phyloP scores from a whole-genome alignment of 2,113 vertebrate species.

The Addax nasomaculatus region DNA sequence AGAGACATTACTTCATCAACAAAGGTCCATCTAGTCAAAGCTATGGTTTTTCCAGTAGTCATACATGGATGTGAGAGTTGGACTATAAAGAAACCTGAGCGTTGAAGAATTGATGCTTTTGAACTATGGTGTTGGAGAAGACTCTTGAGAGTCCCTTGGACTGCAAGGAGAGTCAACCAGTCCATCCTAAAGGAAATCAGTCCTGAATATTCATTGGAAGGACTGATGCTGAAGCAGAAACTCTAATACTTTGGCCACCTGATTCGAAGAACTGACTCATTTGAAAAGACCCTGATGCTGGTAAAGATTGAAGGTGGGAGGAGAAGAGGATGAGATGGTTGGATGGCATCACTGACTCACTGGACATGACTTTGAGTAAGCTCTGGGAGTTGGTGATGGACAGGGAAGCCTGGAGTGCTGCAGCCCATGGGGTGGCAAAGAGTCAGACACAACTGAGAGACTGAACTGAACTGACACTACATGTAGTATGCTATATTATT shows the following conservation, averaged over 20 bases:
- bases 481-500: background rate
- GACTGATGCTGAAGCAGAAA: background rate
- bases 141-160: background rate
- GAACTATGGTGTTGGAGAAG: background rate
- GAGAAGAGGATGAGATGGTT: background rate
- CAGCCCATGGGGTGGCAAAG: background rate
- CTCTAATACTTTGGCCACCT: background rate
- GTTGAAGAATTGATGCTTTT: background rate
- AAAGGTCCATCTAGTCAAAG: background rate
- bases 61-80: background rate
- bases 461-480: background rate
- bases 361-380: background rate
- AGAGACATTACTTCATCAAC: background rate
- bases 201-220: background rate
- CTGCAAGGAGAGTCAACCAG: background rate
- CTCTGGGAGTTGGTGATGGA: background rate
- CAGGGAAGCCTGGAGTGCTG: background rate
- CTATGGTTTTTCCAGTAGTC: background rate
- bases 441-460: background rate
- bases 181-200: background rate
- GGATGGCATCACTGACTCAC: background rate
- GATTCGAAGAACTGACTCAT: background rate
- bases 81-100: background rate
- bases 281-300: background rate
- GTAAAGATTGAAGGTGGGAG: background rate